Base-by-base conservation (phyloP, 2,113 vertebrate genomes). In the Pelecanoides urinatrix region DNA sequence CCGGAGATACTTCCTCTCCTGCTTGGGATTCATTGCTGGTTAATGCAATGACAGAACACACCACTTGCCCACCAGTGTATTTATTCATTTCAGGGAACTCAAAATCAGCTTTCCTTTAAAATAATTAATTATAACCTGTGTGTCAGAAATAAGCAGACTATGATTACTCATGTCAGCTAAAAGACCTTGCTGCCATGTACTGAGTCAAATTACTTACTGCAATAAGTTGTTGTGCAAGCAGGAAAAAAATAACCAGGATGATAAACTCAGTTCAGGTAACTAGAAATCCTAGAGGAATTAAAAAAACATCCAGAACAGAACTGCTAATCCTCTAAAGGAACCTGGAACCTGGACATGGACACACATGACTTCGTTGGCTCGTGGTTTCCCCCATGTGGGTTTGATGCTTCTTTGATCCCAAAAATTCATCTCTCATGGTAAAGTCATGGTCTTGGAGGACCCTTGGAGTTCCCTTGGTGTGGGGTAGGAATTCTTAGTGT, bases 361-460 rank as follows among this genome's bases (percentile, higher is more conserved):
- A n/a, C 20, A 38, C 7, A 21, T 72, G 9, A 45, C 20, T 61
- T 56, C 5, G 3, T 36, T 80, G 25, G 22, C 34, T 77, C 6
- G 45, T 20, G 9, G 4, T 44, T 77, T 86, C 13, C 13, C 11
- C 30, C 14, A 7, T 0, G 0, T 58, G 21, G 11, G 6, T 74
- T 61, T 88, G 55, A 49, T 53, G 36, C 8, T 78, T 72, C 26
- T 79, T 91, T 56, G 53, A 59, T 71, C 26, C 32, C 16, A 59
- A 14, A 91, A 85, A 26, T 44, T 92, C 4, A 34, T n/a, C 6
- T 42, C 12, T 67, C 8, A 19, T 32, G 11, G 18, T 78, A 84
- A 94, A 95, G 66, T 44, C 10, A 7, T 14, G 20, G 17, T 21
- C 50, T 84, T 80, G 49, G 29, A 80, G 53, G 45, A 50, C 2